Base-by-base conservation (phyloP, 2,888 invertebrate species). In the Drosophila emarginata region DNA sequence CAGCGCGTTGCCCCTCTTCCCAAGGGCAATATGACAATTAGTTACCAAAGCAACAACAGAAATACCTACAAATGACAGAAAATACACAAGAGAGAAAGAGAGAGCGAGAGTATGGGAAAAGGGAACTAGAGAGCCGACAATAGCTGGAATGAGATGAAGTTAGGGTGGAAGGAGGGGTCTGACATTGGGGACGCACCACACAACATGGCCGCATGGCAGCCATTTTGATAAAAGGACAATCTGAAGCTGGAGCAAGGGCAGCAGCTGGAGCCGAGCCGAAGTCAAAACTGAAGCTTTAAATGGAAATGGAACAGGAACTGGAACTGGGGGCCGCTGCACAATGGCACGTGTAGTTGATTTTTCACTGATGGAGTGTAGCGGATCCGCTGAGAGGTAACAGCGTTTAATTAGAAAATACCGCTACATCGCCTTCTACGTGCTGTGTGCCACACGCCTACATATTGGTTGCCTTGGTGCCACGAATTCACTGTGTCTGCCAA, bases 31-130 rank as follows among this genome's bases (percentile, higher is more conserved):
- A 83, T 81, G 87, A 84, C 84, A 84, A 84, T 84, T 84, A 86
- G 84, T 84, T 84, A 76, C 84, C 84, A 84, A 78, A 79, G 84
- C 87, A 84, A 86, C 84, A 86, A 79, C 87, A 83, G 84, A 76
- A 85, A 82, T 86, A 79, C 86, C 87, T 81, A 84, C 84, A 81
- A 84, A 81, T 80, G 84, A 83, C 84, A 86, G 81, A 76, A 73
- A 71, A 85, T 74, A 85, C 85, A 80, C 78, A 61, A 63, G 84
- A 72, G 80, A 75, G 64, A 66, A 62, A 61, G 62, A 58, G 56
- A 21, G 50, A 40, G 50, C 26, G 40, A 39, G 59, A 50, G 21
- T 18, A 21, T 26, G 51, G 3, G n/a, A 14, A 11, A 15, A 14
- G 28, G 26, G 15, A 36, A 15, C 12, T 32, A 32, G 54, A 52